Conservation (phyloP, 35 echinoderm and acorn worm species). For the Ptychodera flava region DNA sequence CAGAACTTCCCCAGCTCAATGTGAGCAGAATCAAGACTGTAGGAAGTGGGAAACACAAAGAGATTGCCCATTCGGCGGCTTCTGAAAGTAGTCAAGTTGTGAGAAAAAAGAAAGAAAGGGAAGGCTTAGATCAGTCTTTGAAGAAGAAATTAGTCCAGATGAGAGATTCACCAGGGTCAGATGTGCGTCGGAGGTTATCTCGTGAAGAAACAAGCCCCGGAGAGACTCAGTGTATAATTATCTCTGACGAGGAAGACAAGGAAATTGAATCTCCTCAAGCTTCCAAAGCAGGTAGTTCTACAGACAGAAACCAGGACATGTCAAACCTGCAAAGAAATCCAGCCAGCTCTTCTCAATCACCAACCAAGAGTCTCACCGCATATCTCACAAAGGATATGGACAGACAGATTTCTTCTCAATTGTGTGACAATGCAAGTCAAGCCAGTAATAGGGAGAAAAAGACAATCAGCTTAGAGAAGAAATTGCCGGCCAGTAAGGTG, state of each 20-base stretch:
- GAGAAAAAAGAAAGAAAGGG: background rate
- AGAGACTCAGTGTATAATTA: background rate
- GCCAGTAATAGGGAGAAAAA: background rate
- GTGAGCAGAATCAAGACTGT: too few species aligned
- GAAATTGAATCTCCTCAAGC: background rate
- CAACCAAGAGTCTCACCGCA: background rate
- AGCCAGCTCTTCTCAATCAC: background rate
- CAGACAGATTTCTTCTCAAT: background rate
- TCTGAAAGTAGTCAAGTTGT: too few species aligned
- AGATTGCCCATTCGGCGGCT: too few species aligned
- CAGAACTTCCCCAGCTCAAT: background rate
- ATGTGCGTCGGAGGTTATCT: background rate
- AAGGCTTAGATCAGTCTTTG: background rate
- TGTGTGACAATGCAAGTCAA: too few species aligned
- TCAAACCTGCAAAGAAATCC: background rate
- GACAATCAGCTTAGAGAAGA: background rate
- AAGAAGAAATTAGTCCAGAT: background rate
- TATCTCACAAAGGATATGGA: background rate
- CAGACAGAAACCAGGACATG: background rate
- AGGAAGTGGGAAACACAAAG: too few species aligned
- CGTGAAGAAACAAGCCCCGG: too few species aligned
- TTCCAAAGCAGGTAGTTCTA: background rate
- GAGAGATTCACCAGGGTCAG: too few species aligned
- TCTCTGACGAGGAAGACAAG: background rate
- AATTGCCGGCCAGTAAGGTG: background rate